Evolutionary conservation across 2,797 vertebrate species (phyloP).

Genomic region (Cheirogaleus major): DNA sequence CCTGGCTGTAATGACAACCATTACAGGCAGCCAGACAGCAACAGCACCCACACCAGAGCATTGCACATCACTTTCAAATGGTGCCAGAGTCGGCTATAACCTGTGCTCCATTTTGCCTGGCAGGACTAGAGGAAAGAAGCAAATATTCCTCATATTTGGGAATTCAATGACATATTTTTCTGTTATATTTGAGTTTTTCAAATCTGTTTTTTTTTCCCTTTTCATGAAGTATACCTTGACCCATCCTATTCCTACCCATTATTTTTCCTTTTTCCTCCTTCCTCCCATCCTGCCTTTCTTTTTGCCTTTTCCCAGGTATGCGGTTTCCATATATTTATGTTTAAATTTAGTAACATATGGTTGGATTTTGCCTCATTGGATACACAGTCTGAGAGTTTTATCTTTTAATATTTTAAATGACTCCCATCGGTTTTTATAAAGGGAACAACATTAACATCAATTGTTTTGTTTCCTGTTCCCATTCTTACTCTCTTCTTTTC

Average conservation of each 20-base stretch:
- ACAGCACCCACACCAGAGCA: neutral
- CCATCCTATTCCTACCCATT: fast-evolving
- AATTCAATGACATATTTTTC: neutral
- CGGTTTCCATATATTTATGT: neutral
- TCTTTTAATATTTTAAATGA: neutral
- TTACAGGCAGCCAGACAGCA: no score
- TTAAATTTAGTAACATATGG: neutral
- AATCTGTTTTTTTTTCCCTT: neutral
- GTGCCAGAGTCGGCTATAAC: fast-evolving
- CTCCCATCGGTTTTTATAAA: neutral
- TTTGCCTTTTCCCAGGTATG: neutral
- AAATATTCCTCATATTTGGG: neutral
- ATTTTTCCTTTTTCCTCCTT: neutral
- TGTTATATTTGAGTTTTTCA: neutral
- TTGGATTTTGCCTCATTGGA: neutral
- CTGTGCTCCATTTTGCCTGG: fast-evolving
- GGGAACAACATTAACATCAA: neutral
- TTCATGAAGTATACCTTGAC: neutral
- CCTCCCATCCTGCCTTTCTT: neutral
- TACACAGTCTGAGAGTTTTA: neutral
- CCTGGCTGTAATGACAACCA: neutral
- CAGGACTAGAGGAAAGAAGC: neutral
- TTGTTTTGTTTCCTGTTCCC: no score
- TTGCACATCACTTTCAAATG: neutral
- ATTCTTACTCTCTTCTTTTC: neutral